A percentile compares a stretch with the other conserved stretches of the same genome.
These are phyloP conservation scores for Pollimyrus isidori DNA, from an alignment of 2,113 vertebrate species.

Conservation along the genomic window DNA sequence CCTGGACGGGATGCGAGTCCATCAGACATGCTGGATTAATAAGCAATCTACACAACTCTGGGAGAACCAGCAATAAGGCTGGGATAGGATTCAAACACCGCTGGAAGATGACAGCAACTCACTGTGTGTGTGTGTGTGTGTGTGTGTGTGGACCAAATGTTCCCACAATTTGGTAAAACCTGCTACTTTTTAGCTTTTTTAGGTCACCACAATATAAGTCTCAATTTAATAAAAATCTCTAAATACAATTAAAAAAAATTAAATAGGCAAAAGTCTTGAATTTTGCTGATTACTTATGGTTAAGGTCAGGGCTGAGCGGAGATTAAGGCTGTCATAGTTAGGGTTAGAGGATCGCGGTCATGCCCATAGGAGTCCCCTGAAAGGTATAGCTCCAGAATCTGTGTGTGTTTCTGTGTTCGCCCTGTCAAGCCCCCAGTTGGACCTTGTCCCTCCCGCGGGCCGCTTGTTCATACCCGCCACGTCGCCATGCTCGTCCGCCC, in stretches of 20 bases:
- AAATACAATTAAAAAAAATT: background rate
- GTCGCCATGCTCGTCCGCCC: constrained; percentile 57
- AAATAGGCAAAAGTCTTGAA: background rate
- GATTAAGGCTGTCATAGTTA: background rate
- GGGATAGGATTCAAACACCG: background rate
- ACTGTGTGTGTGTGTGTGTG: background rate
- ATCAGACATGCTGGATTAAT: background rate
- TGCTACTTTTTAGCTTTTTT: background rate
- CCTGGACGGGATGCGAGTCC: background rate
- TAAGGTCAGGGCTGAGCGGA: background rate
- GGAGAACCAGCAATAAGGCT: background rate
- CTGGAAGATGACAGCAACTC: background rate
- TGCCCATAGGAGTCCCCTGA: background rate
- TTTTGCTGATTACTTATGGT: background rate
- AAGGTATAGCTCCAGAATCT: background rate
- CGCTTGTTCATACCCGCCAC: constrained; percentile 64
- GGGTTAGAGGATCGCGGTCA: background rate
- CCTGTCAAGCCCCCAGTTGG: background rate
- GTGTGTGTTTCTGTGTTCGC: background rate
- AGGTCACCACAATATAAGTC: background rate
- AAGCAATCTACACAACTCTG: background rate
- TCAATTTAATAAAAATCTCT: background rate
- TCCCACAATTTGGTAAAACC: background rate
- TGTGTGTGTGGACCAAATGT: background rate
- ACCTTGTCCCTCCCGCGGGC: background rate